Evolutionary conservation across 2,888 invertebrate species (phyloP).

Genomic region (Lochmaea crataegi): DNA sequence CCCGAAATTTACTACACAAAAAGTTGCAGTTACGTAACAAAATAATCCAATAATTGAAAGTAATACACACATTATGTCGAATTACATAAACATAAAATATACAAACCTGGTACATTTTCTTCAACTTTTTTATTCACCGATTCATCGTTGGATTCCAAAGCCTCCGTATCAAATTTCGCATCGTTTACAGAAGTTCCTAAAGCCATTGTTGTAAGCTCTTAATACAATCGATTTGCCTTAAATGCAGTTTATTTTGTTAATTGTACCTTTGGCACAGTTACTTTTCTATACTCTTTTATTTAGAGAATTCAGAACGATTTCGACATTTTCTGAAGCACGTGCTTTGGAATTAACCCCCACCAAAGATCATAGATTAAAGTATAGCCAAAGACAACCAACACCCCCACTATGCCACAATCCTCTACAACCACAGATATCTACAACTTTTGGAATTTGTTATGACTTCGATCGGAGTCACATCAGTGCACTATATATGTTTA

Average conservation of each 20-base stretch:
- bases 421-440: too few relatives aligned
- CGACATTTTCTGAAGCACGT: slow-evolving; percentile 53
- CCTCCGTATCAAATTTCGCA: slow-evolving; percentile 49
- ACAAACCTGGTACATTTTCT: slow-evolving; percentile 48
- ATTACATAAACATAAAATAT: slow-evolving; percentile 5
- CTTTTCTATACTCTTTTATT: slow-evolving; percentile 12
- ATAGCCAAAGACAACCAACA: too few relatives aligned
- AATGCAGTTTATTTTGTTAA: slow-evolving; percentile 3
- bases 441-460: too few relatives aligned
- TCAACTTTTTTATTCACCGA: slow-evolving; percentile 46
- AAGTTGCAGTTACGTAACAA: slow-evolving; percentile 26
- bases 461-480: too few relatives aligned
- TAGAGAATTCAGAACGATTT: slow-evolving; percentile 34
- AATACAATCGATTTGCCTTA: slow-evolving; percentile 11
- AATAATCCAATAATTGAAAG: slow-evolving; percentile 22
- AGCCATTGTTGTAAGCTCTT: slow-evolving; percentile 52
- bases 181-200: slow-evolving; percentile 56
- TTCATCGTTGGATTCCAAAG: slow-evolving; percentile 46
- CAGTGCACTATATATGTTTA: too few relatives aligned
- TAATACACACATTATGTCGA: background rate
- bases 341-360: slow-evolving; percentile 53
- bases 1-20: background rate
- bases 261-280: slow-evolving; percentile 9
- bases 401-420: too few relatives aligned
- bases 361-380: too few relatives aligned